Percentiles rank a stretch among this genome's conserved stretches.
Evolutionary conservation across 2,113 vertebrate species (phyloP).

Genomic region (Xyliphius kryptos): DNA sequence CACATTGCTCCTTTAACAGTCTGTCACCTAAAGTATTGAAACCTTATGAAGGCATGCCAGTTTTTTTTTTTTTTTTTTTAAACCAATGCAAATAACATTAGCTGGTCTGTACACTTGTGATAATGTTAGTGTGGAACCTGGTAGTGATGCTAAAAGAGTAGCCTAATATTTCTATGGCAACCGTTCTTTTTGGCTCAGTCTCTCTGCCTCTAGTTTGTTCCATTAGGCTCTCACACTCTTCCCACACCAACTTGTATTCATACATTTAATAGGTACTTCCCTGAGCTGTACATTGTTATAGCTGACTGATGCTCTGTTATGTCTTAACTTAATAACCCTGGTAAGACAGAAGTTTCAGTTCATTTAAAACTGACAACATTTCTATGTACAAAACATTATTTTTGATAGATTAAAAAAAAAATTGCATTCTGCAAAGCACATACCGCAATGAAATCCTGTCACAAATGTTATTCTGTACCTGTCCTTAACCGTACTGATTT

Average conservation of each 20-base stretch:
- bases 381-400: too few relatives aligned
- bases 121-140: constrained; percentile 8
- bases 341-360: too few relatives aligned
- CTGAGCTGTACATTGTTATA: too few relatives aligned
- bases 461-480: too few relatives aligned
- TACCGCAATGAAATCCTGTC: too few relatives aligned
- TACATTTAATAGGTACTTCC: too few relatives aligned
- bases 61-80: background rate
- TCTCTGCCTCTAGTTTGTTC: constrained; percentile 8
- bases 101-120: background rate
- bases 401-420: too few relatives aligned
- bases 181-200: constrained; percentile 32
- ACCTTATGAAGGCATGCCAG: background rate
- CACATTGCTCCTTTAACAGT: background rate
- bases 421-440: too few relatives aligned
- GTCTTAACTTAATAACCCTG: too few relatives aligned
- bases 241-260: background rate
- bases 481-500: too few relatives aligned
- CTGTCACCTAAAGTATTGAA: background rate
- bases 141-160: constrained; percentile 27
- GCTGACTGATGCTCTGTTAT: too few relatives aligned
- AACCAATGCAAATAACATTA: background rate
- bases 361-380: too few relatives aligned
- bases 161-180: constrained; percentile 46
- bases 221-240: background rate